Base-by-base conservation (phyloP, 2,888 invertebrate species). In the Campoletis raptor region DNA sequence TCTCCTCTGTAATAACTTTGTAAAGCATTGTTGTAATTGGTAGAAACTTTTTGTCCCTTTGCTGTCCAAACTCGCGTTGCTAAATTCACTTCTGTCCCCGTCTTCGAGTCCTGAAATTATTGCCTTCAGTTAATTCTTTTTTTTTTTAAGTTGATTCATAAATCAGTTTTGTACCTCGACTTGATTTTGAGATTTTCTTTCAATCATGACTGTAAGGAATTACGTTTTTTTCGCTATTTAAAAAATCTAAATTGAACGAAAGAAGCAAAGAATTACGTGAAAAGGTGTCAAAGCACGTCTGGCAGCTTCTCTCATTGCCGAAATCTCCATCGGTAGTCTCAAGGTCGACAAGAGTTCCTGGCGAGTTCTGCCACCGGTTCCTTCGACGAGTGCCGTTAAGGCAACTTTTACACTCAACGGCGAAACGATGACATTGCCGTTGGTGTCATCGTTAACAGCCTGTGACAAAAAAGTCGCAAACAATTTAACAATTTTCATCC, bases 361-460 rank as follows among this genome's bases (percentile, higher is more conserved):
- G 5, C 96, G 96, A 15, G 96, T 96, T 0, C 90, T 89, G 5
- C 96, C 96, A 12, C 90, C 91, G 0, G 96, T 95, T 30, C 96
- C 97, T 94, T 97, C 97, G 67, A 96, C 92, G 61, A 97, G 89
- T 95, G 96, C 95, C 8, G 95, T 96, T 72, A 97, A 91, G 0
- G 95, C 95, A 0, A 96, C 94, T 92, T 96, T 97, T 40, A 96
- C 95, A 91, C 96, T 96, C 82, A 96, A 95, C 21, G 97, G 96
- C n/a, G 97, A 97, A 3, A 96, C 92, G 91, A 97, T 95, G 48
- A 96, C 95, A 91, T 97, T 97, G 37, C 95, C 95, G 10, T 89
- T 85, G 45, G 82, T 69, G 37, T 90, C 83, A 37, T 91, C 86
- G 67, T 78, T 89, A 64, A 91, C 79, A 21, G 83, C 83, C 92